Evolutionary conservation across 2,113 vertebrate genomes (phyloP).

Genomic region (Columba livia): DNA sequence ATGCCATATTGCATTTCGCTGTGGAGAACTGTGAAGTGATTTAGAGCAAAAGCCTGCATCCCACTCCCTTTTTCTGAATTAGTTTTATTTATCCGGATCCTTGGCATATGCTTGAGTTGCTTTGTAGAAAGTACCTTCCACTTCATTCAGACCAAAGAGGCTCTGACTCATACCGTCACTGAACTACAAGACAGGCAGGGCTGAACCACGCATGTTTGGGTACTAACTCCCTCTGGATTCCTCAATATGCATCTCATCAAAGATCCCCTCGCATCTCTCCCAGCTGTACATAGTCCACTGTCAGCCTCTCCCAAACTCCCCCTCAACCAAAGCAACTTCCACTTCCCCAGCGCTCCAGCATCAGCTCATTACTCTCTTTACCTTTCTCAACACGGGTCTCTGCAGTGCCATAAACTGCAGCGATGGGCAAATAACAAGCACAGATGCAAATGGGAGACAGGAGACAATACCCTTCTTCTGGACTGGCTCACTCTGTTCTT

Average conservation of each 20-base stretch:
- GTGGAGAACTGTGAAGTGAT: slow-evolving; percentile 38
- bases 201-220: slow-evolving; percentile 60
- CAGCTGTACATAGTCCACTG: not conserved
- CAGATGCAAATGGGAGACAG: not conserved
- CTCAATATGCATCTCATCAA: not conserved
- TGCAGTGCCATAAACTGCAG: not conserved
- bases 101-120: slow-evolving; percentile 59
- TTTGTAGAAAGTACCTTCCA: slow-evolving; percentile 66
- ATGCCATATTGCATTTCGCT: slow-evolving; percentile 55
- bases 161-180: slow-evolving; percentile 55
- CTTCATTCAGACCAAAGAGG: slow-evolving; percentile 65
- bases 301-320: not conserved
- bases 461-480: not conserved
- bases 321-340: not conserved
- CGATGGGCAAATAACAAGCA: not conserved
- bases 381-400: not conserved
- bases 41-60: slow-evolving; percentile 47
- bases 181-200: slow-evolving; percentile 51
- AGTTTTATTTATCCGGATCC: slow-evolving; percentile 63
- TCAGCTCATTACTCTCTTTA: not conserved
- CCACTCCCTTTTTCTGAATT: slow-evolving; percentile 69
- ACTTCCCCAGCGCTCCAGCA: fast-evolving
- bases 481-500: not conserved
- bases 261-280: not conserved
- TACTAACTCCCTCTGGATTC: slow-evolving; percentile 50